phyloP scores from a whole-genome alignment of 2,797 vertebrate genomes.

The Harpagifer antarcticus region DNA sequence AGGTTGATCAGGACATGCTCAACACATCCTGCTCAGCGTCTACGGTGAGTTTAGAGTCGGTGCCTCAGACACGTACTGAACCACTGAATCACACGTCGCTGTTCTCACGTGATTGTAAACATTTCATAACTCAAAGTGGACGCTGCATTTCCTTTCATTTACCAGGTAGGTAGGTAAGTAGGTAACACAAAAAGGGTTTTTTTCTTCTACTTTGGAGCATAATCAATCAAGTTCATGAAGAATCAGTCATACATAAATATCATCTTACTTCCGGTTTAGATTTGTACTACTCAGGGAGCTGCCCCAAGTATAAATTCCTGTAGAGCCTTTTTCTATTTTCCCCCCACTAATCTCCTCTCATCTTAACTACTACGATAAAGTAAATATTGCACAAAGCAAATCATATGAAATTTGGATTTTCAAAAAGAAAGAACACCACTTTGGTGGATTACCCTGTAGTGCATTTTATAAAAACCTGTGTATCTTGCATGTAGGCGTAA shows the following conservation, averaged over 20 bases:
- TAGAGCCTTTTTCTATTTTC: slow-evolving; percentile 42
- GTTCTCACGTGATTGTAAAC: slow-evolving; percentile 45
- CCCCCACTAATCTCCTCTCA: slow-evolving; percentile 35
- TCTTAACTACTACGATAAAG: slow-evolving; percentile 21
- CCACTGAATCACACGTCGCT: slow-evolving; percentile 12
- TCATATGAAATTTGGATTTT: slow-evolving; percentile 39
- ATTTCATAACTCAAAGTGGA: slow-evolving; percentile 24
- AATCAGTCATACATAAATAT: slow-evolving; percentile 20
- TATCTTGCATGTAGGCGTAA: slow-evolving; percentile 4
- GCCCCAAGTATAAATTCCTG: slow-evolving; percentile 34
- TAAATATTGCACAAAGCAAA: slow-evolving; percentile 68
- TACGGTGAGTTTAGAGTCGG: slow-evolving; percentile 32
- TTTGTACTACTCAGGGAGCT: slow-evolving; percentile 12
- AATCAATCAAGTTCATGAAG: slow-evolving; percentile 5
- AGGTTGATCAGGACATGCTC: slow-evolving; percentile 76
- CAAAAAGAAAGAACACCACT: slow-evolving; percentile 8
- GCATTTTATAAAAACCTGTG: slow-evolving; percentile 24
- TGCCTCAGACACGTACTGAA: slow-evolving; percentile 41
- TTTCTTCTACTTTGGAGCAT: slow-evolving; percentile 18
- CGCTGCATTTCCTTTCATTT: slow-evolving; percentile 23
- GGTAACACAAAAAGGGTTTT: slow-evolving; percentile 2
- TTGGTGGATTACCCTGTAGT: slow-evolving; percentile 49
- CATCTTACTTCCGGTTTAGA: not conserved
- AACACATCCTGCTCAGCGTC: slow-evolving; percentile 75
- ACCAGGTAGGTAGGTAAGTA: not conserved